These are phyloP conservation scores for Phaenicophaeus curvirostris DNA, from an alignment of 2,797 vertebrate species.

Conservation along the genomic window DNA sequence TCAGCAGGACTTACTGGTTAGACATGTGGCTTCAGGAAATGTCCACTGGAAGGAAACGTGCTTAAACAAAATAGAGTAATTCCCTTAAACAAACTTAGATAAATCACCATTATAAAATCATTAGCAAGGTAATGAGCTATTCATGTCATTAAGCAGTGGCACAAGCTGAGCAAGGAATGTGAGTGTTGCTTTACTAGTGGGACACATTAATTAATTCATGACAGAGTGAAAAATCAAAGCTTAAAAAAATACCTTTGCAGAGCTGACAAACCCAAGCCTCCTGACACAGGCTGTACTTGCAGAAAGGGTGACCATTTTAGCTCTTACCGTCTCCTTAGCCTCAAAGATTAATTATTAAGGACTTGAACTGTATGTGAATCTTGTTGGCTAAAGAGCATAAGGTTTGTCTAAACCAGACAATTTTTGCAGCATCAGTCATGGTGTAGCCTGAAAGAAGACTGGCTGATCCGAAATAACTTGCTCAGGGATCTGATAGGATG, in stretches of 20 bases:
- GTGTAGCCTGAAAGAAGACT: not conserved
- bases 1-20: not conserved
- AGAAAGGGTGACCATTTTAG: not conserved
- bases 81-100: constrained; percentile 39
- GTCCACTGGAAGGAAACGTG: not conserved
- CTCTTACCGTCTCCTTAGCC: not conserved
- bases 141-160: constrained; percentile 35
- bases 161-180: not conserved
- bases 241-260: not conserved
- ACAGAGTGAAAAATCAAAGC: constrained; percentile 13
- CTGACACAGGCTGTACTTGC: not conserved
- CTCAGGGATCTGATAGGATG: not conserved
- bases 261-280: not conserved
- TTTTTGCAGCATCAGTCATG: not conserved
- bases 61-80: constrained; percentile 10
- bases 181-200: not conserved
- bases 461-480: not conserved
- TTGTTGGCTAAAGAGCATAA: not conserved
- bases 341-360: not conserved
- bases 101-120: constrained; percentile 49
- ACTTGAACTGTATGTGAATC: not conserved
- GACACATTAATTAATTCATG: constrained; percentile 19
- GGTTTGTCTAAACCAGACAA: not conserved
- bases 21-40: constrained; percentile 1
- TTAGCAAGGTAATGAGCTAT: constrained; percentile 54